Conservation (phyloP, 2,797 vertebrate genomes). For the Bufotes viridis region DNA sequence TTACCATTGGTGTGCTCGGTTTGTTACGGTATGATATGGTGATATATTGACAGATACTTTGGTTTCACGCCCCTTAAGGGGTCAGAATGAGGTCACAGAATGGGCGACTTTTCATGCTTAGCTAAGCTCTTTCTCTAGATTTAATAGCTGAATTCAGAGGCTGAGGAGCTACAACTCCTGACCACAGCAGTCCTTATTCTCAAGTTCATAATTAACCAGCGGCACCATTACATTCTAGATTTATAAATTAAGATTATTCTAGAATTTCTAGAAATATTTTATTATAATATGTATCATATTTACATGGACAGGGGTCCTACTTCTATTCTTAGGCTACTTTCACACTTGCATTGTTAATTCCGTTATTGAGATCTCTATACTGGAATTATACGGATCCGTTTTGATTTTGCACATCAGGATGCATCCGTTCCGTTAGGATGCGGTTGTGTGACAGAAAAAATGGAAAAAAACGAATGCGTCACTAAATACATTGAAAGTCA, state of each 20-base stretch:
- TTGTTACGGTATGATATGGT: not conserved
- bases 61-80: not conserved
- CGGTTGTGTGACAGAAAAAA: too few species aligned
- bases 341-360: too few species aligned
- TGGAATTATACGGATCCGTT: too few species aligned
- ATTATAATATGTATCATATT: not conserved
- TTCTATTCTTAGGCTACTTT: not conserved
- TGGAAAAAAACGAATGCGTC: too few species aligned
- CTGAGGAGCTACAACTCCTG: not conserved
- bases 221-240: not conserved
- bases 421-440: too few species aligned
- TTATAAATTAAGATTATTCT: not conserved
- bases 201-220: not conserved
- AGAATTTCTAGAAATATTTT: not conserved
- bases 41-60: not conserved
- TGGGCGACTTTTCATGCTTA: constrained; percentile 18
- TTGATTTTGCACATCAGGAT: too few species aligned
- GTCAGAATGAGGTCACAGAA: constrained; percentile 1
- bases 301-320: not conserved
- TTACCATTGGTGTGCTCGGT: not conserved
- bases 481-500: too few species aligned
- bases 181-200: not conserved
- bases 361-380: too few species aligned
- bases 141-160: not conserved
- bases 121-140: constrained; percentile 6